Percentiles rank a stretch among this genome's conserved stretches.
Evolutionary conservation across 2,113 vertebrate species (phyloP).

Genomic region (Grammomys dolichurus): DNA sequence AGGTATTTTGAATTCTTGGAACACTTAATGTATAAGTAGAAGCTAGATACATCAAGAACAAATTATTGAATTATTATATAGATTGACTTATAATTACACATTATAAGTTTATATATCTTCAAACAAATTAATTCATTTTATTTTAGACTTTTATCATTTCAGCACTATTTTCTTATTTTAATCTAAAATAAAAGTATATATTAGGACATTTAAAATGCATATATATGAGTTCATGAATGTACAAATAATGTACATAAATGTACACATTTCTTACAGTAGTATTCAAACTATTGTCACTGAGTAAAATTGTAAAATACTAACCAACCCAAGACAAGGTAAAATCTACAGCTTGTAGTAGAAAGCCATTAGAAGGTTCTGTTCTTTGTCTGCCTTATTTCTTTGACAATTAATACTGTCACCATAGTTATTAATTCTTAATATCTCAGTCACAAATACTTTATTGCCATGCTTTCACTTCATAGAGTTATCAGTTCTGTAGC

Average conservation of each 20-base stretch:
- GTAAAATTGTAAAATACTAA: not conserved
- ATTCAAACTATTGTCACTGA: not conserved
- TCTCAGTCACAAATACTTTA: not conserved
- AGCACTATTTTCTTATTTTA: not conserved
- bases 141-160: not conserved
- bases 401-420: not conserved
- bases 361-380: not conserved
- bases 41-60: not conserved
- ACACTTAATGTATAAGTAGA: not conserved
- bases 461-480: not conserved
- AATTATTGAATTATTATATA: not conserved
- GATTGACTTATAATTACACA: not conserved
- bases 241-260: not conserved
- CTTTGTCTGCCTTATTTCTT: not conserved
- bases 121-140: not conserved
- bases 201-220: not conserved
- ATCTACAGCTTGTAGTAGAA: not conserved
- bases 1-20: not conserved
- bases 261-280: not conserved
- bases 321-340: not conserved
- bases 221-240: not conserved
- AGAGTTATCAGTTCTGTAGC: not conserved
- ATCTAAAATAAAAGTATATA: not conserved
- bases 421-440: not conserved
- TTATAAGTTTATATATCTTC: not conserved